Percentiles rank a stretch among this genome's conserved stretches.
These are phyloP conservation scores for Eulithis testata DNA, from an alignment of 2,888 invertebrate genomes.

Conservation along the genomic window DNA sequence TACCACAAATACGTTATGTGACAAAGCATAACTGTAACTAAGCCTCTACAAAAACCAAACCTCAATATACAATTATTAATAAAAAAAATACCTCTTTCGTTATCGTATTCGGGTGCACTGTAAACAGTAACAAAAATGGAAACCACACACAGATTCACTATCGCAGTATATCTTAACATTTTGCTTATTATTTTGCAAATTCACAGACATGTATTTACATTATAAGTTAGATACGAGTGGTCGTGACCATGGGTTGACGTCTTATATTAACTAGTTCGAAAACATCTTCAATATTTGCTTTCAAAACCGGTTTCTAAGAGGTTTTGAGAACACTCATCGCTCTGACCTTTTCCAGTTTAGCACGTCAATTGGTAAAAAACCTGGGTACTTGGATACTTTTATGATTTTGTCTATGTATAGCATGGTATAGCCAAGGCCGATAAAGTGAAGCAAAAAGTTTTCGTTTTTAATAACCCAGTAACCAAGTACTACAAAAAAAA, in stretches of 20 bases:
- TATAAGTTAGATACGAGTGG: conserved; percentile 9
- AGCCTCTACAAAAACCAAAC: background rate
- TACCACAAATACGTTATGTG: too few species aligned
- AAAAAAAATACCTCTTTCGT: conserved; percentile 50
- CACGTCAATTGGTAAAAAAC: conserved; percentile 30
- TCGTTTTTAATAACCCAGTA: too few species aligned
- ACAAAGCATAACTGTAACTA: too few species aligned
- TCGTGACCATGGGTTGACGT: conserved; percentile 19
- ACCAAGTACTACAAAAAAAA: too few species aligned
- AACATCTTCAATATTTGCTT: conserved; percentile 27
- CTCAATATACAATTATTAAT: background rate
- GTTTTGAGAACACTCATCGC: conserved; percentile 28
- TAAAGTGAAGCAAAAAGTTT: too few species aligned
- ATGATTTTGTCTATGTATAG: too few species aligned
- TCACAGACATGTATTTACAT: background rate
- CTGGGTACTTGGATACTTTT: background rate
- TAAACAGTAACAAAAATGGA: conserved; percentile 33
- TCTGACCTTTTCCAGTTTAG: conserved; percentile 29
- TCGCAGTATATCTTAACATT: conserved; percentile 39
- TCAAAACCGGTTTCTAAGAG: conserved; percentile 37
- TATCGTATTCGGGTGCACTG: conserved; percentile 38
- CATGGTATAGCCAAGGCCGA: too few species aligned
- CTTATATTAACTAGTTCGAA: conserved; percentile 18
- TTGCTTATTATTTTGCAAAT: conserved; percentile 3
- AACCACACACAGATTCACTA: conserved; percentile 36